Conservation (phyloP, 2,888 invertebrate species). For the Acleris emargana region DNA sequence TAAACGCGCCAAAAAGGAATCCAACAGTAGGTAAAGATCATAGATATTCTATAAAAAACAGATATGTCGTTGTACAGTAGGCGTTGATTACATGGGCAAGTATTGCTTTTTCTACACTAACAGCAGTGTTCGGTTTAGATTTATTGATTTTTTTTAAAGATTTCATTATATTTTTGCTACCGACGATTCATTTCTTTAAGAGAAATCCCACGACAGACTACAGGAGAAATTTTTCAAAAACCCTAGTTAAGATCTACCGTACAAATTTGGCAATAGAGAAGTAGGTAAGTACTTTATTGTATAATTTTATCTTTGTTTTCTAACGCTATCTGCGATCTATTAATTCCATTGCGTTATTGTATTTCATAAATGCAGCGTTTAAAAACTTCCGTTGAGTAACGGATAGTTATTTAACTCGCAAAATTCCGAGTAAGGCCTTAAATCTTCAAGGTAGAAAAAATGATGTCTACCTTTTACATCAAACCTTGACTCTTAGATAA, state of each 20-base stretch:
- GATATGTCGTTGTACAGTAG: slow-evolving; percentile 77
- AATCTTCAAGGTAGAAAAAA: slow-evolving; percentile 1
- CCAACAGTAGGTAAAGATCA: slow-evolving; percentile 45
- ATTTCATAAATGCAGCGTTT: slow-evolving; percentile 23
- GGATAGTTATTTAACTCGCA: neutral
- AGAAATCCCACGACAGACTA: slow-evolving; percentile 70
- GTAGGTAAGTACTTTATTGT: slow-evolving; percentile 59
- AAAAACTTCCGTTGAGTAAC: slow-evolving; percentile 9
- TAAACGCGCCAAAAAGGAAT: slow-evolving; percentile 57
- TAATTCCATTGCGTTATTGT: slow-evolving; percentile 76
- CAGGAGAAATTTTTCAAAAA: slow-evolving; percentile 72
- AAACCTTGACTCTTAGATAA: slow-evolving; percentile 2
- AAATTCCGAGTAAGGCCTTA: slow-evolving; percentile 2
- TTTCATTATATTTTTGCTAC: slow-evolving; percentile 56
- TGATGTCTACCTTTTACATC: slow-evolving; percentile 1
- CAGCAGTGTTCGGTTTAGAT: slow-evolving; percentile 58
- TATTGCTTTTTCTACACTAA: slow-evolving; percentile 77
- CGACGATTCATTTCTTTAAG: slow-evolving; percentile 54
- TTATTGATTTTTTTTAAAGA: slow-evolving; percentile 56
- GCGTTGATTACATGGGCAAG: slow-evolving; percentile 68
- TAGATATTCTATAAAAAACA: slow-evolving; percentile 72
- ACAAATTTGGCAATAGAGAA: slow-evolving; percentile 77
- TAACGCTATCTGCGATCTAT: slow-evolving; percentile 68
- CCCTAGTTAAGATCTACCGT: slow-evolving; percentile 65
- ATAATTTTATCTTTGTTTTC: slow-evolving; percentile 66